Evolutionary conservation across 37 sponge, comb jelly and placozoan species (phyloP).

Genomic region (Beroe forskalii): DNA sequence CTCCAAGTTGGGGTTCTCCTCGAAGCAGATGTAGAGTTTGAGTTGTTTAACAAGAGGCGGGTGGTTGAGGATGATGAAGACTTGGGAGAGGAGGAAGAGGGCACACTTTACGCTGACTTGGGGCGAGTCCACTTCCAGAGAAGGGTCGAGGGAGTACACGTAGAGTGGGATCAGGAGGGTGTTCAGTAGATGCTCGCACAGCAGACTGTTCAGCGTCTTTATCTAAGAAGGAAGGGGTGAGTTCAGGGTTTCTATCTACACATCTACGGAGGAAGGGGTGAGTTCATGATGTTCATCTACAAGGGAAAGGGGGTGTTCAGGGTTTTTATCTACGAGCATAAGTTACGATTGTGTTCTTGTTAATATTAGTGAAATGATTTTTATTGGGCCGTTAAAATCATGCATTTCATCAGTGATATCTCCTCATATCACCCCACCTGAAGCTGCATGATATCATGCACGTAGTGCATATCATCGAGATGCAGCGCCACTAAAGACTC

Average conservation of each 20-base stretch:
- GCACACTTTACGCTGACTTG: slow-evolving; percentile 75
- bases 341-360: no score
- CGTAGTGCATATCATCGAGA: slow-evolving; percentile 91
- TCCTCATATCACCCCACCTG: slow-evolving; percentile 61
- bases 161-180: slow-evolving; percentile 93
- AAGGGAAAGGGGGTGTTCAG: no score
- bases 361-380: no score
- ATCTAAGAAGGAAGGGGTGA: no score
- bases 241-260: no score
- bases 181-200: slow-evolving; percentile 75
- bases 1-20: slow-evolving; percentile 61
- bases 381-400: no score
- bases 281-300: no score
- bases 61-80: slow-evolving; percentile 71
- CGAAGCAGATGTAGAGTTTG: slow-evolving; percentile 65
- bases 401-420: no score
- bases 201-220: slow-evolving; percentile 71
- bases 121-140: slow-evolving; percentile 68
- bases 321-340: no score
- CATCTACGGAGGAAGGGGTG: no score
- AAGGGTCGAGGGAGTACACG: slow-evolving; percentile 67
- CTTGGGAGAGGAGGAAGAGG: slow-evolving; percentile 89
- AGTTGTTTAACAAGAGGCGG: slow-evolving; percentile 69
- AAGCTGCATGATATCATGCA: slow-evolving; percentile 89
- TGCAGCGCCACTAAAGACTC: slow-evolving; percentile 87